Percentiles rank a stretch among this genome's conserved stretches.
These are phyloP conservation scores for Platanista minor DNA, from an alignment of 2,113 vertebrate genomes.

Conservation along the genomic window DNA sequence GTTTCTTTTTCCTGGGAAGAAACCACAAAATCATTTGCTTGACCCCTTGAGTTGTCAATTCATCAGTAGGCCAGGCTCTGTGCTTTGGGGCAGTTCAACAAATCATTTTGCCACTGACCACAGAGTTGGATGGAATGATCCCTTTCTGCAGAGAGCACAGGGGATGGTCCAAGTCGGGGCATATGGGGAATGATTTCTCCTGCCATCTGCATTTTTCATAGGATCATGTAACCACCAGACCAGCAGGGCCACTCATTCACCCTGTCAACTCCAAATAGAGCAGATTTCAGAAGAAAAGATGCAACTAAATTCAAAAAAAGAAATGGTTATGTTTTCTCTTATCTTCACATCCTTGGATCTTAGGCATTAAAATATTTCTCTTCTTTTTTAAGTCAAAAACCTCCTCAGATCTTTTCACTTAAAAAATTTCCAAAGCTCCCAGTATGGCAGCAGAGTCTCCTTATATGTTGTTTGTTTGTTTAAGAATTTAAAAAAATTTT, in stretches of 20 bases:
- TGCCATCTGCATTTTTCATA: constrained; percentile 18
- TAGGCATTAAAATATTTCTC: not conserved
- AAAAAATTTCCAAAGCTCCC: not conserved
- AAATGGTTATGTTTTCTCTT: not conserved
- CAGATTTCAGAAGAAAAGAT: not conserved
- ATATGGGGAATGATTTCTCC: constrained; percentile 38
- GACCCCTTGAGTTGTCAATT: not conserved
- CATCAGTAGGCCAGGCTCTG: not conserved
- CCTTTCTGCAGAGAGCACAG: not conserved
- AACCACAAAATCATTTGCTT: constrained; percentile 30
- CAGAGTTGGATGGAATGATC: not conserved
- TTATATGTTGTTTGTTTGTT: not conserved
- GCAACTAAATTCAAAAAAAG: not conserved
- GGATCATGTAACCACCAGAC: not conserved
- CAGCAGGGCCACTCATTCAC: not conserved
- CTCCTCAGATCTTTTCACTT: not conserved
- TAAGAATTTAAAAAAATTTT: not conserved
- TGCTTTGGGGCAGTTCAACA: not conserved
- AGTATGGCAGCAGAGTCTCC: not conserved
- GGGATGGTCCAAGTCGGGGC: not conserved
- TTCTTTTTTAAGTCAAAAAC: not conserved
- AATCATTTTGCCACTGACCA: constrained; percentile 14
- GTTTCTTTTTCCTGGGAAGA: constrained; percentile 17
- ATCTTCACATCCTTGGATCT: constrained; percentile 16
- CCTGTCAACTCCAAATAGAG: not conserved